Evolutionary conservation across 2,888 invertebrate genomes (phyloP), one percentile per base, ranked within the genome.

Genomic region (Ophioninae sp.): DNA sequence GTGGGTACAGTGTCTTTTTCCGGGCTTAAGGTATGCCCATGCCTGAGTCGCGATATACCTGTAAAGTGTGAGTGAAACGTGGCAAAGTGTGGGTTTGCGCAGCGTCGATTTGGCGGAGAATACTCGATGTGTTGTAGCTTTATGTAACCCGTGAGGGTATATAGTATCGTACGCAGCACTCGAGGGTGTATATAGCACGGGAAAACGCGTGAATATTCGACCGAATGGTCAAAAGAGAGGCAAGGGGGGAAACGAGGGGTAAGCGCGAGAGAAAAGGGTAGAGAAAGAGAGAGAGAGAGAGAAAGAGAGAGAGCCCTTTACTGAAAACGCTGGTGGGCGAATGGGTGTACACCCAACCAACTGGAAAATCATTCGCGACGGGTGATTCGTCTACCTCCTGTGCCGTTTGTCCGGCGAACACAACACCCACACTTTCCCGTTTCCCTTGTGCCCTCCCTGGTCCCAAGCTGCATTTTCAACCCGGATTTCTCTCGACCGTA

Each of bases 361-460:
- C 88, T 89, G 89, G 90, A 90, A 90, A 90, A 90, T 90, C 87
- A 88, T 88, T 86, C 88, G 87, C 87, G 89, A 89, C 88, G 89
- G 89, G 88, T 88, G 88, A 88, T 88, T 87, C 87, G 84, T 87
- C 86, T 86, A 81, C 85, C 84, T 76, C 80, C 73, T 77, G 79
- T 72, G 77, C 84, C 84, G 81, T 84, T 84, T 78, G 81, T 81
- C 81, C 81, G 81, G 71, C 69, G 79, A 75, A 81, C 65, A 79
- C 65, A 67, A 59, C 71, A 73, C 79, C 58, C 65, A 79, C 73
- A 67, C 59, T 58, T 23, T 72, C 67, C 17, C 63, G 63, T 69
- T 78, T 63, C 58, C 22, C 68, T 81, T 51, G 41, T 23, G 8
- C 58, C n/a, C 71, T 56, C n/a, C 58, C 20, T 20, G 20, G 37